Base-by-base conservation (phyloP, 2,888 invertebrate species). In the Pyrrhia umbra region DNA sequence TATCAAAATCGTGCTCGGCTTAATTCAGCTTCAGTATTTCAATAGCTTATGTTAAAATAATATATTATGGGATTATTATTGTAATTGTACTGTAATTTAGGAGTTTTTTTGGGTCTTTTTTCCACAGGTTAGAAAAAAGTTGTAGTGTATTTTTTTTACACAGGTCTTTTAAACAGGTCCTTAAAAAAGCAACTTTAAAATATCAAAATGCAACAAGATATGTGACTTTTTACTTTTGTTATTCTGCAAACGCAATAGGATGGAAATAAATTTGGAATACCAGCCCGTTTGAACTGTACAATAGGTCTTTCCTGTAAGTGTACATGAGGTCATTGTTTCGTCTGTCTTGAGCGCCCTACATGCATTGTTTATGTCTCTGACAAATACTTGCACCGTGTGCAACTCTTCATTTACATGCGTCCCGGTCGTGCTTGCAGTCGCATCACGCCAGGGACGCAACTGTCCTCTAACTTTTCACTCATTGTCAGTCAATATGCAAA, bases 401-500 rank as follows among this genome's bases (percentile, higher is more conserved):
- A 84, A 80, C 82, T 84, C 77, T 83, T 89, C 87, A 91, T 92
- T 92, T 88, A 81, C 89, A 92, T 92, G 84, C 85, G 88, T 83
- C 83, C 81, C 81, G 82, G 81, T 75, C 73, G 64, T 65, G 79
- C 79, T 74, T 70, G 80, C 82, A 86, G 82, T 84, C 85, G 73
- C 83, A 85, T 86, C 85, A 88, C 85, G 84, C 71, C 80, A 81
- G 79, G 79, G 76, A 84, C 80, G 70, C 83, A 78, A 86, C 84
- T 86, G 85, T 90, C 88, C 84, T 86, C 80, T 70, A 79, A 75
- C 84, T 88, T 91, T 91, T 90, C 89, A 88, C 90, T 90, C 83
- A 85, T 91, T 91, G 86, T 85, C 84, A 91, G 88, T 90, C 89
- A 87, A 87, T 88, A 91, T 92, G 91, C 81, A 86, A 89, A 91